Conservation (phyloP, 2,113 vertebrate genomes). For the Redunca redunca region DNA sequence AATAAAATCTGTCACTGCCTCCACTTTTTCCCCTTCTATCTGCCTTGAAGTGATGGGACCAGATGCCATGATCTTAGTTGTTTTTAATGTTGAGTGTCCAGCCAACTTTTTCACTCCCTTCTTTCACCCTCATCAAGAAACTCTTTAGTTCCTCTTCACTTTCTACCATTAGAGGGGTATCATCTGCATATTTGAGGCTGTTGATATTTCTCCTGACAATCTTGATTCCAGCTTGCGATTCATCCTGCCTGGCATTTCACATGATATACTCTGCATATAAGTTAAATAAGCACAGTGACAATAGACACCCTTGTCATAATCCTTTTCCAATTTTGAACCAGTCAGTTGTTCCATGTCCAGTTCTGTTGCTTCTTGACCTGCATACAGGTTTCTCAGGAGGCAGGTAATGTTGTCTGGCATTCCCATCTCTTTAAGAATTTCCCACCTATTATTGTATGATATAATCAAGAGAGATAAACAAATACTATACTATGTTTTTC, state of each 20-base stretch:
- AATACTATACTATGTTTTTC: background rate
- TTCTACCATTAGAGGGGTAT: background rate
- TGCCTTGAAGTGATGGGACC: background rate
- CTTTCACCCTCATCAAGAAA: background rate
- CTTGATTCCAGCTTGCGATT: background rate
- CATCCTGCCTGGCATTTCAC: background rate
- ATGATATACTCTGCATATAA: background rate
- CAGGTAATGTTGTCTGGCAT: background rate
- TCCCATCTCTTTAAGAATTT: background rate
- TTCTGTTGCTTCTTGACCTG: background rate
- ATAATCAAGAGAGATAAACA: conserved; percentile 47
- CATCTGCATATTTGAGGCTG: background rate
- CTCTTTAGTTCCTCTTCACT: background rate
- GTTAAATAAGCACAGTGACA: background rate
- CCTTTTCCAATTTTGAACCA: background rate
- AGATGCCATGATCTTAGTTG: background rate
- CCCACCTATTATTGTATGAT: background rate
- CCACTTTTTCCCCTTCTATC: background rate
- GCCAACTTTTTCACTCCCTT: background rate
- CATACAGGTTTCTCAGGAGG: background rate
- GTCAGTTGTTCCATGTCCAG: background rate
- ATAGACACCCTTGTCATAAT: background rate
- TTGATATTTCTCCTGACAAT: background rate
- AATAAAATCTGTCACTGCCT: background rate
- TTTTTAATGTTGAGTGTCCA: background rate